phyloP scores from a whole-genome alignment of 2,113 vertebrate genomes.

The Gymnobelideus leadbeateri region DNA sequence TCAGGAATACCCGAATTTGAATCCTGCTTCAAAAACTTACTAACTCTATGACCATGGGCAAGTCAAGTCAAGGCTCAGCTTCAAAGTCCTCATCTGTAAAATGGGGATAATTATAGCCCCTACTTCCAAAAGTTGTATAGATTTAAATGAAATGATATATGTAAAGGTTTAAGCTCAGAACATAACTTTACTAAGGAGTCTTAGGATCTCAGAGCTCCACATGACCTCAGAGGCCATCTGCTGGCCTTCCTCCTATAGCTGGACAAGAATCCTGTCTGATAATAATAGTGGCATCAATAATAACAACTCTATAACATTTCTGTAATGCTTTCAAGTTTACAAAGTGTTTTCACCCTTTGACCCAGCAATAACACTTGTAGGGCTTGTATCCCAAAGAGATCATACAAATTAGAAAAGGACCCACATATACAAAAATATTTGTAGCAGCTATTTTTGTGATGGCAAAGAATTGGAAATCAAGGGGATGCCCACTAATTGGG shows the following conservation, averaged over 20 bases:
- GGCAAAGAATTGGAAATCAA: too few species aligned
- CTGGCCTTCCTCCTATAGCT: not conserved
- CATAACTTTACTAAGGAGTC: not conserved
- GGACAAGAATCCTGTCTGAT: not conserved
- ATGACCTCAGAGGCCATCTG: too few species aligned
- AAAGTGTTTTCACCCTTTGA: not conserved
- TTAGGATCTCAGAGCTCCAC: too few species aligned
- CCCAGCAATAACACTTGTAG: too few species aligned
- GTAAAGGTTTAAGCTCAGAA: not conserved
- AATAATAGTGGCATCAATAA: not conserved
- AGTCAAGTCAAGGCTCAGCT: not conserved
- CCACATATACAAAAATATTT: too few species aligned
- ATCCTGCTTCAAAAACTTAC: not conserved
- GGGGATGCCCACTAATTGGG: too few species aligned
- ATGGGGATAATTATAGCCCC: not conserved
- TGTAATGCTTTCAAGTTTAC: not conserved
- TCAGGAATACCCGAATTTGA: not conserved
- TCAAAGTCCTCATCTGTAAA: not conserved
- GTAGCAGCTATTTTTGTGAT: too few species aligned
- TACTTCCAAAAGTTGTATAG: not conserved
- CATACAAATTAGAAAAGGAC: too few species aligned
- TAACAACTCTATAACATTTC: not conserved
- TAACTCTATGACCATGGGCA: not conserved
- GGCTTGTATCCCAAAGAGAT: too few species aligned
- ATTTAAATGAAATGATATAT: not conserved